Evolutionary conservation across 2,888 invertebrate species (phyloP).

Genomic region (Melieria picta): DNA sequence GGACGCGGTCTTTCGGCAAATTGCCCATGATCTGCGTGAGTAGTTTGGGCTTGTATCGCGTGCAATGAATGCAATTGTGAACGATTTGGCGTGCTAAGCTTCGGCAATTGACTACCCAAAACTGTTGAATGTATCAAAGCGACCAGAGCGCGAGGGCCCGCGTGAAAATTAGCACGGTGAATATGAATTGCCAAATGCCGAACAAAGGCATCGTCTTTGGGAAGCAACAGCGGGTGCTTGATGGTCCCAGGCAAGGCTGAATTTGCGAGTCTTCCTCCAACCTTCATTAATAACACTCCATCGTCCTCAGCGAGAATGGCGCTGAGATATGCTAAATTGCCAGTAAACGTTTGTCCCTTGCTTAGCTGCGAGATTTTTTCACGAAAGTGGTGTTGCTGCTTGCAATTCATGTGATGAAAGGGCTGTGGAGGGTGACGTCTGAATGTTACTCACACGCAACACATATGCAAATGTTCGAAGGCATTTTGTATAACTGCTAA

Average conservation of each 20-base stretch:
- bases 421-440: not conserved
- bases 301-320: no score
- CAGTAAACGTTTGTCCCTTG: not conserved
- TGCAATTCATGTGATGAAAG: not conserved
- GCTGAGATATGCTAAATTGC: no score
- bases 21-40: slow-evolving; percentile 37
- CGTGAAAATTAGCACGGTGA: slow-evolving; percentile 31
- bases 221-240: not conserved
- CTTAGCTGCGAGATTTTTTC: not conserved
- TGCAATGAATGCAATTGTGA: slow-evolving; percentile 31
- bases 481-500: not conserved
- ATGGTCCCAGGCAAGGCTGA: not conserved
- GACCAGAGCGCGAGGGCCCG: slow-evolving; percentile 32
- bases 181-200: slow-evolving; percentile 28
- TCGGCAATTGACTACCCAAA: slow-evolving; percentile 24
- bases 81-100: slow-evolving; percentile 29
- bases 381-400: not conserved
- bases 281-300: not conserved
- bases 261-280: not conserved
- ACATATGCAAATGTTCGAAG: slow-evolving; percentile 5
- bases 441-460: not conserved
- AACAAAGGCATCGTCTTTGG: not conserved
- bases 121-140: slow-evolving; percentile 34
- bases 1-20: slow-evolving; percentile 29
- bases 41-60: slow-evolving; percentile 33